phyloP scores from a whole-genome alignment of 2,113 vertebrate species.

The Amazona vittata region DNA sequence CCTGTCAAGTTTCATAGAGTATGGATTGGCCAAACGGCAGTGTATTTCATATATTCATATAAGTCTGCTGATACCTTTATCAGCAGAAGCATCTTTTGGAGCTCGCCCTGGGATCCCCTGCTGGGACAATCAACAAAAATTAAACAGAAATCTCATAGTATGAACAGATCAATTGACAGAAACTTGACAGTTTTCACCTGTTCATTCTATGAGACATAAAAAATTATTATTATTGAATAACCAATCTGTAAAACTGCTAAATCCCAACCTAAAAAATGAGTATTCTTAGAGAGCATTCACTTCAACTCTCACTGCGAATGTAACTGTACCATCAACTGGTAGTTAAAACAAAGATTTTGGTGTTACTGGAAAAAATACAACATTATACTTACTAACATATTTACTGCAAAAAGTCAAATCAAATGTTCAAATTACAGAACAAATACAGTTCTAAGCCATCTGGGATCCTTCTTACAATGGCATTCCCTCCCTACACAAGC shows the following conservation, averaged over 20 bases:
- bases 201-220: background rate
- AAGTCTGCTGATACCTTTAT: background rate
- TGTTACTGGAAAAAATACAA: background rate
- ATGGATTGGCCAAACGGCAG: background rate
- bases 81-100: background rate
- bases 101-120: background rate
- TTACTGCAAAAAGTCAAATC: background rate
- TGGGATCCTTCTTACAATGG: background rate
- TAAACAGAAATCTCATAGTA: background rate
- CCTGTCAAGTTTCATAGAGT: background rate
- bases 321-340: background rate
- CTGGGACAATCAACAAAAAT: background rate
- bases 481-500: background rate
- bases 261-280: background rate
- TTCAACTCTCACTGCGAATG: background rate
- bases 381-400: background rate
- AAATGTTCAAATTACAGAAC: background rate
- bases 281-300: background rate
- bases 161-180: background rate
- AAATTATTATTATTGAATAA: background rate
- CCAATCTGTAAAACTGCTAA: background rate
- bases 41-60: background rate
- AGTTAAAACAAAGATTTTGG: background rate
- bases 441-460: background rate
- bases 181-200: background rate